Percentiles rank a stretch among this genome's conserved stretches.
phyloP scores from a whole-genome alignment of 2,113 vertebrate species.

The Nycticebus coucang region DNA sequence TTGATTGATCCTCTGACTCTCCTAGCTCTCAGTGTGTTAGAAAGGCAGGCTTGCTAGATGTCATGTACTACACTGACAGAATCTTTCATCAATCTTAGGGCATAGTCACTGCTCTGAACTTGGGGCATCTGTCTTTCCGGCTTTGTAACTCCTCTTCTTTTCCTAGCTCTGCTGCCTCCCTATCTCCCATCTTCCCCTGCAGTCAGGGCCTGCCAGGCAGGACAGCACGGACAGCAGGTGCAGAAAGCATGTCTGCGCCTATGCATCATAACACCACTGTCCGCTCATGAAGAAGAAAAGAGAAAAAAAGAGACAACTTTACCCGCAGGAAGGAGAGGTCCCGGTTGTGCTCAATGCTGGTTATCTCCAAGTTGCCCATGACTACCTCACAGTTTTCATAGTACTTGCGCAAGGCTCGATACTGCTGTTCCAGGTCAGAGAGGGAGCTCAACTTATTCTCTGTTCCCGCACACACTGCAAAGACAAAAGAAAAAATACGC shows the following conservation, averaged over 20 bases:
- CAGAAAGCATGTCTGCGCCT: not conserved
- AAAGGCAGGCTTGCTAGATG: not conserved
- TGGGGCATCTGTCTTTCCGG: not conserved
- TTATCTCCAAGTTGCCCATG: constrained; percentile 99
- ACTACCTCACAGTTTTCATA: constrained; percentile 99
- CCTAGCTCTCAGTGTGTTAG: not conserved
- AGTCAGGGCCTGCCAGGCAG: not conserved
- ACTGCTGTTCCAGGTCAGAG: constrained; percentile 98
- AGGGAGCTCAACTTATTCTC: constrained; percentile 98
- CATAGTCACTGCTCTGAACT: not conserved
- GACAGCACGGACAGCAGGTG: not conserved
- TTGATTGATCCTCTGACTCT: not conserved
- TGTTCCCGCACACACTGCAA: constrained; percentile 94
- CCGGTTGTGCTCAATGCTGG: constrained; percentile 95
- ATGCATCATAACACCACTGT: not conserved
- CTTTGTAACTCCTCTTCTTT: not conserved
- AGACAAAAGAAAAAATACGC: constrained; percentile 55
- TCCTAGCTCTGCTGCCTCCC: not conserved
- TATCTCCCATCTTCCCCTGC: not conserved
- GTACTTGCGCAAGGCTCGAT: constrained; percentile 95
- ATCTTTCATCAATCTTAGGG: not conserved
- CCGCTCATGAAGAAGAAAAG: not conserved
- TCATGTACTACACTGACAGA: not conserved
- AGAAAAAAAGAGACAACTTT: constrained; percentile 54
- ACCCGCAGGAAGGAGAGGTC: constrained; percentile 98